phyloP scores from a whole-genome alignment of 1,140 invertebrate genomes.

The Drosophila lacertosa region DNA sequence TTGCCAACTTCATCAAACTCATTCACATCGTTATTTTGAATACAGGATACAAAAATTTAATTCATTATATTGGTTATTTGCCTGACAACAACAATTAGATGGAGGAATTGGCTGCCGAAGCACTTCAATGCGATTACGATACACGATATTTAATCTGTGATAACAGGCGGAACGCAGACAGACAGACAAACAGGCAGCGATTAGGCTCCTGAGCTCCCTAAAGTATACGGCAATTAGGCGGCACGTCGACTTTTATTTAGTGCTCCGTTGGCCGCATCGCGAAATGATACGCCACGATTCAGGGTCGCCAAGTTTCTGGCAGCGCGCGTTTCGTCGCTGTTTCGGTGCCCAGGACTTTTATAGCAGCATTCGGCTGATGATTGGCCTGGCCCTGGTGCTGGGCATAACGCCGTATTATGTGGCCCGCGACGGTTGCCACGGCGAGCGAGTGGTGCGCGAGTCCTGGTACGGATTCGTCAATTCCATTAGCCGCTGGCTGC shows the following conservation, averaged over 20 bases:
- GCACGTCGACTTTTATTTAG: slow-evolving; percentile 29
- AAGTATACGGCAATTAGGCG: slow-evolving; percentile 12
- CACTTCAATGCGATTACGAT: slow-evolving; percentile 17
- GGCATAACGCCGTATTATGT: slow-evolving; percentile 58
- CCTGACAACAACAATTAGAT: neutral
- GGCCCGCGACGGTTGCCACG: neutral
- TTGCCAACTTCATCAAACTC: neutral
- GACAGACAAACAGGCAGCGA: slow-evolving; percentile 12
- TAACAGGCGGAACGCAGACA: slow-evolving; percentile 25
- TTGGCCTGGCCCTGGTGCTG: slow-evolving; percentile 38
- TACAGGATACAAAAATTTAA: neutral
- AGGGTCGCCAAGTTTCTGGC: slow-evolving; percentile 10
- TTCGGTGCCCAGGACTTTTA: slow-evolving; percentile 51
- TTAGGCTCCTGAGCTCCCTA: slow-evolving; percentile 31
- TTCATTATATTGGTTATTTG: slow-evolving; percentile 4
- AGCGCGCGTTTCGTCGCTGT: slow-evolving; percentile 14
- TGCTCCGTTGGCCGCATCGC: neutral
- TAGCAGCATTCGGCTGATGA: slow-evolving; percentile 42
- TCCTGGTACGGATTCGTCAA: slow-evolving; percentile 60
- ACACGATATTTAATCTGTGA: slow-evolving; percentile 38
- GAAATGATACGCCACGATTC: slow-evolving; percentile 11
- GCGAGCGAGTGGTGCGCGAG: slow-evolving; percentile 32
- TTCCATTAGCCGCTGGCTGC: slow-evolving; percentile 56
- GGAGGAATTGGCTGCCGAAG: neutral
- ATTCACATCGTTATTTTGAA: neutral